A percentile compares a stretch with the other conserved stretches of the same genome.
These are phyloP conservation scores for Tachysurus fulvidraco DNA, from an alignment of 2,113 vertebrate species.

Conservation along the genomic window DNA sequence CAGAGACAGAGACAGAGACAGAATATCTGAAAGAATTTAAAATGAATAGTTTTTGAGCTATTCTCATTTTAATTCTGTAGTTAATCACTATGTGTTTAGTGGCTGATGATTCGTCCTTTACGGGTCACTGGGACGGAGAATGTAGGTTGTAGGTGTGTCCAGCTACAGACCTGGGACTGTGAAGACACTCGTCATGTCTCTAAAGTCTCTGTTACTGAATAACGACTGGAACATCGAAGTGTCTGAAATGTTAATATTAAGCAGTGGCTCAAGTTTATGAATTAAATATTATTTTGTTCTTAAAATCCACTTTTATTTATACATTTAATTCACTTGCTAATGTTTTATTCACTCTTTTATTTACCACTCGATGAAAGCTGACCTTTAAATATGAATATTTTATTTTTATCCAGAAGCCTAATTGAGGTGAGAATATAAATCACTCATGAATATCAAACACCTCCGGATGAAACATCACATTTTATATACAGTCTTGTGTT, in stretches of 20 bases:
- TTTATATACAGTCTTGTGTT: background rate
- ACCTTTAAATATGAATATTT: constrained; percentile 14
- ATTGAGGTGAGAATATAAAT: constrained; percentile 43
- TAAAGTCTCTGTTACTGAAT: too few species aligned
- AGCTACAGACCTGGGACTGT: too few species aligned
- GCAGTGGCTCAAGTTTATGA: background rate
- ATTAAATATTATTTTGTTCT: background rate
- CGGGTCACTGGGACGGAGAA: background rate
- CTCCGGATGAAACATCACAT: background rate
- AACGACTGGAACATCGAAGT: background rate
- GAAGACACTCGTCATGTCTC: too few species aligned
- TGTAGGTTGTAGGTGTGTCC: too few species aligned
- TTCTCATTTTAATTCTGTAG: background rate
- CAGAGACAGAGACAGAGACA: too few species aligned
- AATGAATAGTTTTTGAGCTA: background rate
- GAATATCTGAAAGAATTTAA: background rate
- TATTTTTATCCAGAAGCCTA: background rate
- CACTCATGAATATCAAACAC: constrained; percentile 24
- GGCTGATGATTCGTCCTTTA: background rate
- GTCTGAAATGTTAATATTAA: background rate
- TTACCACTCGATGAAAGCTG: background rate
- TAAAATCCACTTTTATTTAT: background rate
- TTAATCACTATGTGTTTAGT: too few species aligned
- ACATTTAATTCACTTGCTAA: background rate
- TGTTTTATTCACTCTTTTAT: constrained; percentile 12